These are phyloP conservation scores for Speoplatyrhinus poulsoni DNA, from an alignment of 2,113 vertebrate species.

Conservation along the genomic window DNA sequence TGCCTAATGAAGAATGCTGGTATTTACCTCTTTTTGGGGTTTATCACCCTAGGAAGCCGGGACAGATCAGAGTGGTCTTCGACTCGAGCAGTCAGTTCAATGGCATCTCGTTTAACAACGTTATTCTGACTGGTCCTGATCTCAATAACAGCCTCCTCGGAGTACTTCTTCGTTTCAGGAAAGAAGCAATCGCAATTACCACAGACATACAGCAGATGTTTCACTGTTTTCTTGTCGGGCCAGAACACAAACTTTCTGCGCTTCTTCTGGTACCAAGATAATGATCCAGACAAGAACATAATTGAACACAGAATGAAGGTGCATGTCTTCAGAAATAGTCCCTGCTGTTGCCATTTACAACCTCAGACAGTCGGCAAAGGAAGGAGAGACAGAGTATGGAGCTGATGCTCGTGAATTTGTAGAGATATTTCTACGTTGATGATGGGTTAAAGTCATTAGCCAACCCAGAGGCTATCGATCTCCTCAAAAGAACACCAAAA, in stretches of 20 bases:
- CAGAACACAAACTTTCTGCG: neutral
- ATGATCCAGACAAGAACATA: neutral
- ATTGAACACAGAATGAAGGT: neutral
- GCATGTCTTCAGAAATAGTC: neutral
- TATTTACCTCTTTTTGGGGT: conserved; percentile 5
- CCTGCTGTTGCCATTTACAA: neutral
- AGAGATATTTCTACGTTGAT: neutral
- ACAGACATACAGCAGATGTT: conserved; percentile 4
- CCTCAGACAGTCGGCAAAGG: neutral
- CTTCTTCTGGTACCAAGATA: conserved; percentile 10
- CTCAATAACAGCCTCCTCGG: conserved; percentile 1
- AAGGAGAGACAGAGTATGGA: neutral
- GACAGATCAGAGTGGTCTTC: conserved; percentile 2
- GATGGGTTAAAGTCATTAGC: neutral
- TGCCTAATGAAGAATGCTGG: conserved; percentile 14
- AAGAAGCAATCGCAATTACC: too few species aligned
- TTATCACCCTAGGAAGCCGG: conserved; percentile 8
- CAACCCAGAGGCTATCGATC: neutral
- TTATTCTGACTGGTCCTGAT: conserved; percentile 1
- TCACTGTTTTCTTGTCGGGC: neutral
- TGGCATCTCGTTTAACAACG: conserved; percentile 1
- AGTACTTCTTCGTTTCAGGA: neutral
- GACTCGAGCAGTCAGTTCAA: conserved; percentile 7
- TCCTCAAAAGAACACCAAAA: neutral
- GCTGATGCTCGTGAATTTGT: neutral